phyloP scores from a whole-genome alignment of 2,113 vertebrate genomes.

The Mesocricetus auratus region DNA sequence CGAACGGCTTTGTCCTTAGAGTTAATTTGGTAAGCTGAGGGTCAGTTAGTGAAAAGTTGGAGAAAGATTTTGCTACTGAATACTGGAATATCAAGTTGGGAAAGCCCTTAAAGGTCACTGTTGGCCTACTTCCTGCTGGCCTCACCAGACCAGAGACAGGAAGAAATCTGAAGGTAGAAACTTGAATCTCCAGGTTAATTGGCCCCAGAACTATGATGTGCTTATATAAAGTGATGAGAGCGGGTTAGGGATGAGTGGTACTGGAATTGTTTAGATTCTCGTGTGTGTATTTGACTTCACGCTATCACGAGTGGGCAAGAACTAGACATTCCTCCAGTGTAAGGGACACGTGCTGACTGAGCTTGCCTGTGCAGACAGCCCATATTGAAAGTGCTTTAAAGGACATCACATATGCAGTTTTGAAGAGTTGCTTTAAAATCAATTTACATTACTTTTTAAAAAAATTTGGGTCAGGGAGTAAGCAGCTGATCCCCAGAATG shows the following conservation, averaged over 20 bases:
- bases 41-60: slow-evolving; percentile 41
- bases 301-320: slow-evolving; percentile 17
- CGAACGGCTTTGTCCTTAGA: slow-evolving; percentile 45
- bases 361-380: not conserved
- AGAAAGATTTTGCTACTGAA: slow-evolving; percentile 1
- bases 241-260: not conserved
- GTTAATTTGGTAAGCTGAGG: slow-evolving; percentile 4
- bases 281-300: slow-evolving; percentile 33
- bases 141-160: slow-evolving; percentile 55
- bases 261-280: not conserved
- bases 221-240: not conserved
- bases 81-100: slow-evolving; percentile 27
- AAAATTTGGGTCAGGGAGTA: slow-evolving; percentile 11
- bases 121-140: slow-evolving; percentile 40
- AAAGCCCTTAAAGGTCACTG: slow-evolving; percentile 38
- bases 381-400: slow-evolving; percentile 54
- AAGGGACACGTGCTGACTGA: not conserved
- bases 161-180: slow-evolving; percentile 56
- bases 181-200: slow-evolving; percentile 30
- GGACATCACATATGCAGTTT: not conserved
- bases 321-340: slow-evolving; percentile 11
- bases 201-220: not conserved
- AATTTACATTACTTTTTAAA: not conserved
- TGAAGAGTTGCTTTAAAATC: not conserved
- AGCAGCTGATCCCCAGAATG: not conserved